These are phyloP conservation scores for Arrhamphus sclerolepis DNA, from an alignment of 2,797 vertebrate species.

Conservation along the genomic window DNA sequence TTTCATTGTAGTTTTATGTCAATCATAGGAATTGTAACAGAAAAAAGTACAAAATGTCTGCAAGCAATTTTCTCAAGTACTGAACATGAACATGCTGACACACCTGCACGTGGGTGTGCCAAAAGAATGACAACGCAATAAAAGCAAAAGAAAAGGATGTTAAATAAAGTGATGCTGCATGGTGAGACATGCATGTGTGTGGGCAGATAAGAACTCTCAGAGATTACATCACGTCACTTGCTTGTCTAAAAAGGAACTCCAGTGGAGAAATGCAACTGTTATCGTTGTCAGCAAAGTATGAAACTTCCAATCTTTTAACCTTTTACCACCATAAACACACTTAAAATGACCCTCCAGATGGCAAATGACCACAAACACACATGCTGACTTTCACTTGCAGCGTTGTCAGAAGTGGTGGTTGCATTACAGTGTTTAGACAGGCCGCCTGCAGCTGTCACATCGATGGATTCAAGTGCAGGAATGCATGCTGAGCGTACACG, in stretches of 20 bases:
- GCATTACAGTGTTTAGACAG: conserved; percentile 56
- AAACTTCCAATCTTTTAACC: conserved; percentile 43
- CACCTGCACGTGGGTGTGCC: conserved; percentile 12
- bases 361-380: conserved; percentile 45
- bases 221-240: conserved; percentile 37
- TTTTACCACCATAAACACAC: conserved; percentile 32
- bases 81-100: background rate
- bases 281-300: conserved; percentile 9
- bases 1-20: conserved; percentile 7
- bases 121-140: background rate
- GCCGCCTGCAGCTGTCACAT: conserved; percentile 55
- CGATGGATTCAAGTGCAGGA: conserved; percentile 40
- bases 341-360: conserved; percentile 67
- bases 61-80: background rate
- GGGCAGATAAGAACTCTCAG: conserved; percentile 34
- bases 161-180: conserved; percentile 24
- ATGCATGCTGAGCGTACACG: conserved; percentile 14
- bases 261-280: conserved; percentile 12
- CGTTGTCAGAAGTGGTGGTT: conserved; percentile 25
- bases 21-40: background rate
- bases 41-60: conserved; percentile 1
- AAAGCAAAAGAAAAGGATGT: background rate
- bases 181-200: conserved; percentile 32
- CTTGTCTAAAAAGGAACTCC: conserved; percentile 15
- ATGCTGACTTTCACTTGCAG: conserved; percentile 36